Evolutionary conservation across 1,140 invertebrate species (phyloP), one percentile per base, ranked within the genome.

Genomic region (Elysia chlorotica): DNA sequence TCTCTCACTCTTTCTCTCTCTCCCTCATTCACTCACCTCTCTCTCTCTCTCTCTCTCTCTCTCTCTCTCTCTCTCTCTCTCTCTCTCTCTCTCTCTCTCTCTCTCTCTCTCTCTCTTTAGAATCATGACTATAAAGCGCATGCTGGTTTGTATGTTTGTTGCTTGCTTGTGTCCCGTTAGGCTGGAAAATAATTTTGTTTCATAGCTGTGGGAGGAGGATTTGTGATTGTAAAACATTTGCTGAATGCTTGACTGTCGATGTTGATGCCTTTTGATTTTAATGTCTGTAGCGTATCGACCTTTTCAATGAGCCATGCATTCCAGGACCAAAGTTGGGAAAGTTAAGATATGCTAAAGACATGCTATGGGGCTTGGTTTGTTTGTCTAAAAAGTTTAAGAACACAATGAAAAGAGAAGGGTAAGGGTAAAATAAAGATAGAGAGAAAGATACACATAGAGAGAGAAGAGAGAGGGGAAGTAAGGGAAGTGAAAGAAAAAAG

Each of bases 361-460:
- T 31, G 53, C 65, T n/a, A n/a, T n/a, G n/a, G n/a, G n/a, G n/a
- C n/a, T n/a, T n/a, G n/a, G n/a, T n/a, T n/a, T n/a, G n/a, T n/a
- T n/a, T n/a, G n/a, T n/a, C n/a, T 23, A 71, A 67, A 71, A n/a
- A 35, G 25, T 71, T 71, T 3, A 35, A 59, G 25, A 74, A 77
- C 25, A 75, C 61, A 38, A 77, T 74, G 28, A 73, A 74, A 67
- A 56, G 74, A 37, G 70, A 74, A 38, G 31, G 37, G 23, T 14
- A 23, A 25, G 23, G 37, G 23, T 21, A 66, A 25, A 23, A 38
- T 10, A 23, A 23, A 25, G 23, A 41, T 10, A 6, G 48, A 41
- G 31, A 41, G 38, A 25, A 41, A 30, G 31, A 41, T 21, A 37
- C 19, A 41, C 23, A 41, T 38, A 31, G 48, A 41, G 31, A 41